Evolutionary conservation across 1,140 invertebrate genomes (phyloP), one percentile per base, ranked within the genome.

Genomic region (Atta cephalotes): DNA sequence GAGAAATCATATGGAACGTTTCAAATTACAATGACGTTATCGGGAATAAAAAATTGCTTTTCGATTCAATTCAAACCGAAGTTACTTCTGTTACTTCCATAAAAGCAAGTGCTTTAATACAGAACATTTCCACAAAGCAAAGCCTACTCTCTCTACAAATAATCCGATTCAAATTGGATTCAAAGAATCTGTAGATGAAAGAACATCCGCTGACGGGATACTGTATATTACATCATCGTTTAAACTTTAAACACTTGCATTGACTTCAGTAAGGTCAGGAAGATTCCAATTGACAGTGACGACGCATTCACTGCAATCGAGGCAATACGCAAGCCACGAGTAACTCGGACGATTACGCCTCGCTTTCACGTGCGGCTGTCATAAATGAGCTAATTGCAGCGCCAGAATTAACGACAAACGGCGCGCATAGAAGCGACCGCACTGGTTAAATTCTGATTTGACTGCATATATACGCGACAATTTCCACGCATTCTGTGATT

Each of bases 371-470:
- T 62, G 28, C 80, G 56, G 25, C 25, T 58, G 25, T 62, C 70
- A 84, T 76, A 76, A 76, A 84, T 63, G 31, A 84, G 45, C 70
- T 84, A 84, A 84, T 84, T 84, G 56, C 58, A 62, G 31, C 16
- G 51, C 35, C 56, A 70, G 70, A 84, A 84, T 84, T 84, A 84
- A 84, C 45, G 70, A 84, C 80, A 84, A 82, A 84, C 70, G n/a
- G 18, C 35, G 66, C 21, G 21, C 80, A 82, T 62, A 45, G 71
- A 74, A 49, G 53, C 56, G 80, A 74, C 80, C 80, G 58, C 80
- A 25, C 25, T 35, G 58, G 70, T 84, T 84, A 51, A 84, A 62
- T 72, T 58, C 70, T 76, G 70, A 76, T 84, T 84, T 84, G 70
- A 84, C 80, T 45, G 39, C 56, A 74, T 82, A 7, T 35, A 35